phyloP scores from a whole-genome alignment of 2,797 vertebrate genomes.

The Helostoma temminkii region DNA sequence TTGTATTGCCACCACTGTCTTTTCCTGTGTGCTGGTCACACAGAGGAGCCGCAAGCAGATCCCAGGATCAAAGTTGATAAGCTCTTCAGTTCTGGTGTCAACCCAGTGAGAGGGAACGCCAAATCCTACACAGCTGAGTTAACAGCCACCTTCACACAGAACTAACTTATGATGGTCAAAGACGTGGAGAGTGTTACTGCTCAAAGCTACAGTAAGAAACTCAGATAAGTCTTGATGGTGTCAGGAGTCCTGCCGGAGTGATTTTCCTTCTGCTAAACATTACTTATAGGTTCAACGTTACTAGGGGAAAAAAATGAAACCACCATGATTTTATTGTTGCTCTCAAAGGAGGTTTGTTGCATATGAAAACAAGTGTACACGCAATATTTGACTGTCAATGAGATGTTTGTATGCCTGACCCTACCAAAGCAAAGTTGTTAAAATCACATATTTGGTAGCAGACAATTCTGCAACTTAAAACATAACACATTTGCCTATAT shows the following conservation, averaged over 20 bases:
- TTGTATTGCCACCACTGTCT: slow-evolving; percentile 28
- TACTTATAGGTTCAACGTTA: background rate
- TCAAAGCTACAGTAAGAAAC: slow-evolving; percentile 9
- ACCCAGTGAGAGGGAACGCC: slow-evolving; percentile 27
- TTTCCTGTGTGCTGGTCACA: slow-evolving; percentile 27
- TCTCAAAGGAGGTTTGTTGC: background rate
- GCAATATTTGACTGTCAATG: background rate
- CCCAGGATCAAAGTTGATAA: slow-evolving; percentile 61
- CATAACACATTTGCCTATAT: too few species aligned
- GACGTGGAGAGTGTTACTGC: background rate
- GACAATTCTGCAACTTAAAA: background rate
- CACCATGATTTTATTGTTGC: slow-evolving; percentile 4
- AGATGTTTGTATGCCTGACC: background rate
- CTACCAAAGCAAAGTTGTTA: background rate
- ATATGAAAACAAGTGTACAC: background rate
- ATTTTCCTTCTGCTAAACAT: background rate
- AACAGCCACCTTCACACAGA: slow-evolving; percentile 52
- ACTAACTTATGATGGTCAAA: background rate
- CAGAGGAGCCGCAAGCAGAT: slow-evolving; percentile 28
- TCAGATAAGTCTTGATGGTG: background rate
- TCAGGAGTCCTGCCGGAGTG: background rate
- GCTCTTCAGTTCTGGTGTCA: slow-evolving; percentile 38
- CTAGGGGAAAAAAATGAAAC: too few species aligned
- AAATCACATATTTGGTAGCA: background rate
- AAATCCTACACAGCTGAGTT: slow-evolving; percentile 76